Evolutionary conservation across 1,140 invertebrate species (phyloP).

Genomic region (Plectus sambesii): DNA sequence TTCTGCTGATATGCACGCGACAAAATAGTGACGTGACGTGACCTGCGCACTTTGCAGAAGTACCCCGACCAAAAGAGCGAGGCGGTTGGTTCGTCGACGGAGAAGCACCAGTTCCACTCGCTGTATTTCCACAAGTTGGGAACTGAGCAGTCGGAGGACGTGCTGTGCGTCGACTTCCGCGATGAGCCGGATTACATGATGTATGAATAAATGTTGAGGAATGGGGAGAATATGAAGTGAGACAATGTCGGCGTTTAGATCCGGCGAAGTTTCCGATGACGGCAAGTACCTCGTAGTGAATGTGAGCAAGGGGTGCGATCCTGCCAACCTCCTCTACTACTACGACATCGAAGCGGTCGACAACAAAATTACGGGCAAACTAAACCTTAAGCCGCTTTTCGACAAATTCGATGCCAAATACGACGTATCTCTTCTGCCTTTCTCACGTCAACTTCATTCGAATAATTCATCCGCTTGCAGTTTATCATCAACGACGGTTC

Average conservation of each 20-base stretch:
- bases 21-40: neutral
- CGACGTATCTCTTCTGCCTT: slow-evolving; percentile 57
- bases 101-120: slow-evolving; percentile 74
- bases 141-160: slow-evolving; percentile 73
- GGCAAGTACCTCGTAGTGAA: slow-evolving; percentile 35
- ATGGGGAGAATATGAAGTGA: too few relatives aligned
- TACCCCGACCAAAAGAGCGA: slow-evolving; percentile 68
- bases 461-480: slow-evolving; percentile 50
- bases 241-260: too few relatives aligned
- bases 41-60: slow-evolving; percentile 46
- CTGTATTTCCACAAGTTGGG: slow-evolving; percentile 80
- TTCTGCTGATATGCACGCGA: too few relatives aligned
- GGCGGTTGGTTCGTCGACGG: slow-evolving; percentile 78
- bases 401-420: slow-evolving; percentile 85
- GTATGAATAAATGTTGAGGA: slow-evolving; percentile 53
- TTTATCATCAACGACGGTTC: slow-evolving; percentile 79
- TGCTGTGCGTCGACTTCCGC: slow-evolving; percentile 76
- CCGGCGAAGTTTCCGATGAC: slow-evolving; percentile 36
- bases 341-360: slow-evolving; percentile 30
- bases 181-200: slow-evolving; percentile 82
- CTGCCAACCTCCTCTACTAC: slow-evolving; percentile 39
- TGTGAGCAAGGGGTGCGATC: slow-evolving; percentile 36
- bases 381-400: slow-evolving; percentile 50
- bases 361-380: slow-evolving; percentile 31
- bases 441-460: neutral